These are phyloP conservation scores for Mizuhopecten yessoensis DNA, from an alignment of 1,140 invertebrate species.

Conservation along the genomic window DNA sequence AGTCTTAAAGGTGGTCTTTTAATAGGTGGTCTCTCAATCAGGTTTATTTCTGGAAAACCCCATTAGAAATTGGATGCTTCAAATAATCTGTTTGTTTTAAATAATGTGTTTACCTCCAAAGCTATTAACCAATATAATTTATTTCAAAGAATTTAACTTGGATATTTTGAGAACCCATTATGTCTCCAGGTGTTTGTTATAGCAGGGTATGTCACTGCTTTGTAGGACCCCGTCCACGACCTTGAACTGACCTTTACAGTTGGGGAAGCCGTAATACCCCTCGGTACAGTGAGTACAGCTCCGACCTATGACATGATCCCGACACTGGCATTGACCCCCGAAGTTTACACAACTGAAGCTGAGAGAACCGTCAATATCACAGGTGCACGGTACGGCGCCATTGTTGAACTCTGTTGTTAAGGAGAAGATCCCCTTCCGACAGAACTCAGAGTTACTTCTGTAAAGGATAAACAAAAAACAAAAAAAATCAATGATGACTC, in stretches of 20 bases:
- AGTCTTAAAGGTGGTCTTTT: too few species aligned
- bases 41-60: too few species aligned
- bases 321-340: constrained; percentile 98
- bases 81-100: too few species aligned
- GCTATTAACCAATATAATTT: too few species aligned
- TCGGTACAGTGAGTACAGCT: constrained; percentile 94
- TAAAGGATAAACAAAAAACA: not conserved
- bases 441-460: constrained; percentile 70
- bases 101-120: too few species aligned
- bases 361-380: constrained; percentile 93
- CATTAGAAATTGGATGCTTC: too few species aligned
- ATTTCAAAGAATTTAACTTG: too few species aligned
- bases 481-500: not conserved
- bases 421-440: constrained; percentile 91
- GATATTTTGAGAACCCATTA: too few species aligned
- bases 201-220: too few species aligned
- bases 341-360: constrained; percentile 93
- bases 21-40: too few species aligned
- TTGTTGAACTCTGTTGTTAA: constrained; percentile 97
- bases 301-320: constrained; percentile 96
- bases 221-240: too few species aligned
- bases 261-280: constrained; percentile 97
- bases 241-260: constrained; percentile 90
- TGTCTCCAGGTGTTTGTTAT: too few species aligned
- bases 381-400: constrained; percentile 94